Percentiles rank a stretch among this genome's conserved stretches.
Conservation (phyloP, 2,888 invertebrate genomes). For the Plemyria rubiginata region DNA sequence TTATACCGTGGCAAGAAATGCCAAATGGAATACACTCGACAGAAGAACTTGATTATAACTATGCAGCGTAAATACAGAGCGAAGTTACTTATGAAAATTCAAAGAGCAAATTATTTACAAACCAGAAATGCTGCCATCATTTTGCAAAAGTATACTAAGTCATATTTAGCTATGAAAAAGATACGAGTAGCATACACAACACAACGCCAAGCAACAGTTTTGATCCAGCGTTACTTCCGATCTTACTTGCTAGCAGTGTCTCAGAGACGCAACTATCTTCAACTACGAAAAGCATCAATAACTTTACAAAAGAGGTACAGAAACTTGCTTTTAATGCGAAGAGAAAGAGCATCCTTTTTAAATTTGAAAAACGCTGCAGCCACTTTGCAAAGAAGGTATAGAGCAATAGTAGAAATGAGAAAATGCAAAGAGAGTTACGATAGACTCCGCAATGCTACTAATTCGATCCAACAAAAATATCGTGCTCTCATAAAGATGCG, state of each 20-base stretch:
- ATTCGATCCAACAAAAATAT: conserved; percentile 71
- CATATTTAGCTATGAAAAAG: conserved; percentile 59
- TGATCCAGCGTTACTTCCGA: conserved; percentile 51
- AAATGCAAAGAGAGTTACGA: conserved; percentile 49
- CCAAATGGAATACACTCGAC: conserved; percentile 61
- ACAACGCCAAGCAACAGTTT: conserved; percentile 54
- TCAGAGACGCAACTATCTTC: conserved; percentile 45
- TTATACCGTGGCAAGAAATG: conserved; percentile 71
- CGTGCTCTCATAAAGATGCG: conserved; percentile 68
- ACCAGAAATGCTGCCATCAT: conserved; percentile 63
- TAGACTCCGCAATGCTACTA: conserved; percentile 55
- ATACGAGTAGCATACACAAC: conserved; percentile 51
- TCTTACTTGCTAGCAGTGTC: conserved; percentile 45
- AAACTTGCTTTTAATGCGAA: conserved; percentile 63
- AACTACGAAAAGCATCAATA: conserved; percentile 50
- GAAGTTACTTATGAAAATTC: conserved; percentile 60
- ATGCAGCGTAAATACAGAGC: conserved; percentile 83
- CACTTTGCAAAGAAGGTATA: conserved; percentile 65
- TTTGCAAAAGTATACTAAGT: conserved; percentile 80
- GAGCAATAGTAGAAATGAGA: conserved; percentile 62
- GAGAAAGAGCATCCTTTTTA: conserved; percentile 51
- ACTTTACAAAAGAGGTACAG: conserved; percentile 70
- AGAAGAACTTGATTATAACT: conserved; percentile 58
- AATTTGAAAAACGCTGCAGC: conserved; percentile 52
- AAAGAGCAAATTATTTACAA: conserved; percentile 64